Base-by-base conservation (phyloP, 1,140 invertebrate species). In the Drosophila jambulina region DNA sequence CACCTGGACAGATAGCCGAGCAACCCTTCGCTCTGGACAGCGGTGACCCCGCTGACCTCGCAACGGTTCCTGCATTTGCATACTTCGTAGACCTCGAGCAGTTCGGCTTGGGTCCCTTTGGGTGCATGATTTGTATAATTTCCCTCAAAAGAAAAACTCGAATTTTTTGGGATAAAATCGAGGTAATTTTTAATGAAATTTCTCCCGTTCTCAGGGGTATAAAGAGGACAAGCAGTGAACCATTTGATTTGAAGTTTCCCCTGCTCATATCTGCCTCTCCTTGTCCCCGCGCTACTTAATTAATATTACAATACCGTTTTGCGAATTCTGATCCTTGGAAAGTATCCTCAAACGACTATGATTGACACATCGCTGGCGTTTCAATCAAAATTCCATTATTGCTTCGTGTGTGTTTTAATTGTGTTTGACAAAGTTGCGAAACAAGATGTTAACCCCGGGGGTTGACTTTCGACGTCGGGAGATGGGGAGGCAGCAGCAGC, bases 351-450 rank as follows among this genome's bases (percentile, higher is more conserved):
- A 60, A 63, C 59, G 51, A 67, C 40, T 43, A 27, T 88, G 85
- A 88, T 90, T 88, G 85, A 90, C 85, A 82, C 43, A 82, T 81
- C 67, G 81, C 75, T 79, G 75, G 70, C 81, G 78, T 63, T 88
- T 75, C 85, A 84, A 88, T 88, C 82, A 90, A 90, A 77, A 90
- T 81, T 81, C 42, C 62, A 72, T 81, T 88, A 84, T 78, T 36
- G 45, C 43, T 58, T 63, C 32, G 64, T 64, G 49, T 80, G 63
- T 75, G 34, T 79, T 57, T 79, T 86, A 86, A 86, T 86, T 86
- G 75, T 79, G 64, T 77, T 81, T 88, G 84, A 82, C 85, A 88
- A 78, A 88, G 85, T 88, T 90, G 85, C 75, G 46, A 84, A 90
- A 85, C 85, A 88, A 88, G 85, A 90, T 88, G 78, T 75, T 75